Percentiles rank a stretch among this genome's conserved stretches.
These are phyloP conservation scores for Boloria selene DNA, from an alignment of 2,888 invertebrate genomes.

Conservation along the genomic window DNA sequence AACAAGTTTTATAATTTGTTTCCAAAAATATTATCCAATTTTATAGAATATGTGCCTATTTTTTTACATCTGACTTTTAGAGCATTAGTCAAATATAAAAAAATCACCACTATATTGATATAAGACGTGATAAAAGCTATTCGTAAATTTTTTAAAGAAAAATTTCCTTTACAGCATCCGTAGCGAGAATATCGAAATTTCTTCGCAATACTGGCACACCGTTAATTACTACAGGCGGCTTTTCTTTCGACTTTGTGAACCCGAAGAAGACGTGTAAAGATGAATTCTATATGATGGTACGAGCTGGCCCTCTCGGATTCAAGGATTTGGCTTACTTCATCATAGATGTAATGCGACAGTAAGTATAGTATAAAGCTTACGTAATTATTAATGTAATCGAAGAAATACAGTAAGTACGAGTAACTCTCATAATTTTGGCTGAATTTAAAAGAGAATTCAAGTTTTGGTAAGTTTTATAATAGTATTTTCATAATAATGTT, in stretches of 20 bases:
- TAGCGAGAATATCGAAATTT: conserved; percentile 90
- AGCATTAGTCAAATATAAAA: background rate
- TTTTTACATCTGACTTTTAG: background rate
- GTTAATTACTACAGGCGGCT: conserved; percentile 90
- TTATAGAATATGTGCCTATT: too few relatives aligned
- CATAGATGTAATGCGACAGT: conserved; percentile 87
- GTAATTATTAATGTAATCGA: background rate
- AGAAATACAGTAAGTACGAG: conserved; percentile 6
- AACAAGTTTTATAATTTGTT: too few relatives aligned
- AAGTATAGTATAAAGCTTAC: conserved; percentile 49
- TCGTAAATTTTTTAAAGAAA: background rate
- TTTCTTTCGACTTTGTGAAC: conserved; percentile 89
- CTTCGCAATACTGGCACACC: conserved; percentile 88
- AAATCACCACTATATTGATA: too few relatives aligned
- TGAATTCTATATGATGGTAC: conserved; percentile 90
- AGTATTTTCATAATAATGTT: too few relatives aligned
- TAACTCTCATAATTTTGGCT: background rate
- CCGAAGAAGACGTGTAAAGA: conserved; percentile 86
- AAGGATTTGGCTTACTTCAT: conserved; percentile 88
- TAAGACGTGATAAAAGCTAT: background rate
- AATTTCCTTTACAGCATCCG: conserved; percentile 84
- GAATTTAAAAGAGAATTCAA: too few relatives aligned
- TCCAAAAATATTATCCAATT: too few relatives aligned
- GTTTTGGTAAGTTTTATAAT: too few relatives aligned
- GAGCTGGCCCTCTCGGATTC: conserved; percentile 88